Evolutionary conservation across 2,888 invertebrate genomes (phyloP), one percentile per base, ranked within the genome.

Genomic region (Arctia plantaginis): DNA sequence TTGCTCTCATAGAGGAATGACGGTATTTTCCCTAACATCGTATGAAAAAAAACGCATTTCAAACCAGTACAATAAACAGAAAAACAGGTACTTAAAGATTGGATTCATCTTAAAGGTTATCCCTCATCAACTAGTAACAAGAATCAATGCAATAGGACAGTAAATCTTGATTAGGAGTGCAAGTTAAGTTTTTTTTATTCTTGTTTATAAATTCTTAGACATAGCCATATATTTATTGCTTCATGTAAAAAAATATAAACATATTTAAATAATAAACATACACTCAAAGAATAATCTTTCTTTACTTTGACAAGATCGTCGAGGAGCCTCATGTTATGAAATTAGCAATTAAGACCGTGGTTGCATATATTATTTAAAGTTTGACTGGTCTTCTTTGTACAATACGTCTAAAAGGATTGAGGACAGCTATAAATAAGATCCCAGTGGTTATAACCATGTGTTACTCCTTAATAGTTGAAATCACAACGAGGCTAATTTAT

Each of bases 261-360:
- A 51, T n/a, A 6, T 35, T 55, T 51, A 51, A 68, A 51, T 68
- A 35, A 68, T 69, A 35, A 73, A 23, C 39, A 33, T 66, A 15
- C 23, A 44, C 51, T 73, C 7, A 64, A 69, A 27, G 68, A n/a
- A 41, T 72, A 67, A 72, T 35, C 68, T 64, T 69, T 39, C 39
- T 69, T 69, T 39, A 39, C 51, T 20, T 51, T 39, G 51, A 47
- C 62, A 64, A 59, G 44, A 64, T 68, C 62, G 10, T 44, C 18
- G 27, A 65, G 59, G 51, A 73, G n/a, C 64, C 64, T 3, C 13
- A 33, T 69, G 69, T 73, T 23, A n/a, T 64, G 8, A 69, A 69
- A 73, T 73, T 64, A 73, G 47, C 20, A 64, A 67, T 67, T 72
- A 59, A 59, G 55, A 27, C n/a, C 59, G 59, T 59, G 59, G 20